Evolutionary conservation across 2,888 invertebrate species (phyloP), one percentile per base, ranked within the genome.

Genomic region (Scaptomyza parva): DNA sequence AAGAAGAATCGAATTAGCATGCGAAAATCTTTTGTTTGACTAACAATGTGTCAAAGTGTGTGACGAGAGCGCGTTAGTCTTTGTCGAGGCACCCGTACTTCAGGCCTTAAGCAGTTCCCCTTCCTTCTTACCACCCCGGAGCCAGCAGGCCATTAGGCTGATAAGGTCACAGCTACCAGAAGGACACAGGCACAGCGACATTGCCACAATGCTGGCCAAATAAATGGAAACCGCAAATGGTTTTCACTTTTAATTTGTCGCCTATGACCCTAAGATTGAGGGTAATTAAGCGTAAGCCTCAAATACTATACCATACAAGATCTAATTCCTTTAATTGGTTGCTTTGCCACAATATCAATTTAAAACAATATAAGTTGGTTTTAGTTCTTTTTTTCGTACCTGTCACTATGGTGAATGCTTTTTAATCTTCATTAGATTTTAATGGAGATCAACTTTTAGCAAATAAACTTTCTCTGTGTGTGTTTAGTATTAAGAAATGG

Each of bases 1-100:
- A 45, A 48, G 61, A 50, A 52, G 84, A 80, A 86, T 83, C 88
- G 84, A 88, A 84, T 84, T 84, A 88, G 86, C 84, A 88, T 88
- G 78, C 86, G n/a, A 76, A 84, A 84, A 88, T 84, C 84, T 84
- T 84, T 84, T 84, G 84, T 84, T 84, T 84, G 86, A 83, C 86
- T 88, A 88, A 84, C 84, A 84, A 84, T 84, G 84, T 84, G 84
- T 84, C 84, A 84, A 84, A 80, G 86, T 86, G 86, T 86, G 78
- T 88, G 78, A 80, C 63, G 76, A 73, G 71, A 76, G 71, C 76
- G 73, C 76, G 70, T 73, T 76, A 70, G 73, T 73, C 73, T 76
- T 70, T 66, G 76, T 70, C 73, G 70, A 43, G 44, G 37, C 45
- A n/a, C 47, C 18, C 17, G 22, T n/a, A 20, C 52, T 5, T 22